Conservation (phyloP, 2,113 vertebrate genomes). For the Dasypus novemcinctus region DNA sequence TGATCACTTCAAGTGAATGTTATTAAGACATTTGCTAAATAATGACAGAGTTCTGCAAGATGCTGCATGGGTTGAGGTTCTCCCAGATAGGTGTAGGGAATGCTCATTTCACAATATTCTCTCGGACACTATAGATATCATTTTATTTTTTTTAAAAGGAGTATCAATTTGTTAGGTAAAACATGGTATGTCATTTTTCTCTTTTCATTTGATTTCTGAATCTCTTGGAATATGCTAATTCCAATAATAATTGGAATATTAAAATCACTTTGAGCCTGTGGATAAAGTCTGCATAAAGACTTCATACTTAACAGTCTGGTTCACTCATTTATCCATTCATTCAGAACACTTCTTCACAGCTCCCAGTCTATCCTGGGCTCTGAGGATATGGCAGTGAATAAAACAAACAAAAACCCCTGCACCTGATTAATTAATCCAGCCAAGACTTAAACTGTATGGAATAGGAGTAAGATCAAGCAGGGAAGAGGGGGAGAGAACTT, state of each 20-base stretch:
- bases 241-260: not conserved
- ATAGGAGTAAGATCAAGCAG: not conserved
- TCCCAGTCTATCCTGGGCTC: not conserved
- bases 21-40: not conserved
- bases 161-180: not conserved
- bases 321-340: not conserved
- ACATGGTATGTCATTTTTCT: not conserved
- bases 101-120: accelerated
- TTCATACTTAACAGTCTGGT: not conserved
- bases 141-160: not conserved
- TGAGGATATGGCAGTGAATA: not conserved
- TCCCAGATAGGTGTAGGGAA: not conserved
- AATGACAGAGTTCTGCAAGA: not conserved
- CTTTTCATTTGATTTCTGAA: not conserved
- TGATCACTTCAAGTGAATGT: not conserved
- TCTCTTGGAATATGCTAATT: not conserved
- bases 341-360: not conserved
- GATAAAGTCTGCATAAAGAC: not conserved
- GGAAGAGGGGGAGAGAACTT: not conserved
- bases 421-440: not conserved
- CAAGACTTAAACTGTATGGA: not conserved
- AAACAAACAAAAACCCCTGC: not conserved
- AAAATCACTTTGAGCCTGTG: not conserved
- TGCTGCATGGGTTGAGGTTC: not conserved
- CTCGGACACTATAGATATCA: not conserved